phyloP scores from a whole-genome alignment of 2,113 vertebrate species.

The Oriolus oriolus region DNA sequence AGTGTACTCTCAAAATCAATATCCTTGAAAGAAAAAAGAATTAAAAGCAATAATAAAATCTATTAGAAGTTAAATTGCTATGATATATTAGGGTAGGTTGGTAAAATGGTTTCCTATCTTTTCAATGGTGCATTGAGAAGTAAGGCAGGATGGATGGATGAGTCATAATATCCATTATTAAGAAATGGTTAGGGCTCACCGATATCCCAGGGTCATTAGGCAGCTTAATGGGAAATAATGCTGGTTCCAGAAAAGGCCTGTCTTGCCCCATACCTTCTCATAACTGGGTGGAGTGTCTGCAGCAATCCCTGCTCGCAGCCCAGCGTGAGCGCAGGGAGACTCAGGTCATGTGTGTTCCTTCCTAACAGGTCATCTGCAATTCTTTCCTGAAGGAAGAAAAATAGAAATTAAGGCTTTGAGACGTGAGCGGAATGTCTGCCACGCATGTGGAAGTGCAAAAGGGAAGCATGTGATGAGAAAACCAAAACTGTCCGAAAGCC shows the following conservation, averaged over 20 bases:
- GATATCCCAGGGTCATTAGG: constrained; percentile 13
- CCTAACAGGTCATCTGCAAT: neutral
- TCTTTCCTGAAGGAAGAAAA: neutral
- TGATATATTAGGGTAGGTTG: constrained; percentile 11
- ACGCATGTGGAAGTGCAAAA: neutral
- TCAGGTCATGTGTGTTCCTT: neutral
- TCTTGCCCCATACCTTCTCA: neutral
- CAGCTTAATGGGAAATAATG: constrained; percentile 37
- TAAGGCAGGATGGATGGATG: neutral
- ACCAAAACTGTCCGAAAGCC: neutral
- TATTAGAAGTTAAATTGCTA: constrained; percentile 43
- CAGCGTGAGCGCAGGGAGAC: neutral
- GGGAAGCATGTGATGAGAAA: neutral
- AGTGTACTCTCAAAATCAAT: constrained; percentile 46
- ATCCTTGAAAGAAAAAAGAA: constrained; percentile 40
- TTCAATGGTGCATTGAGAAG: constrained; percentile 15
- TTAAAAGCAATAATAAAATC: constrained; percentile 50
- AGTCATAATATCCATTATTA: constrained; percentile 15
- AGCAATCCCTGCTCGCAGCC: neutral
- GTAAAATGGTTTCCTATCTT: constrained; percentile 21
- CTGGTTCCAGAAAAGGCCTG: neutral
- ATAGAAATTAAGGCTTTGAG: neutral
- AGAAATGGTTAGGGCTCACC: constrained; percentile 11
- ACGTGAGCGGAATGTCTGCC: neutral
- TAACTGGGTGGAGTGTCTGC: neutral